phyloP scores from a whole-genome alignment of 2,888 invertebrate genomes.

The Panopea generosa region DNA sequence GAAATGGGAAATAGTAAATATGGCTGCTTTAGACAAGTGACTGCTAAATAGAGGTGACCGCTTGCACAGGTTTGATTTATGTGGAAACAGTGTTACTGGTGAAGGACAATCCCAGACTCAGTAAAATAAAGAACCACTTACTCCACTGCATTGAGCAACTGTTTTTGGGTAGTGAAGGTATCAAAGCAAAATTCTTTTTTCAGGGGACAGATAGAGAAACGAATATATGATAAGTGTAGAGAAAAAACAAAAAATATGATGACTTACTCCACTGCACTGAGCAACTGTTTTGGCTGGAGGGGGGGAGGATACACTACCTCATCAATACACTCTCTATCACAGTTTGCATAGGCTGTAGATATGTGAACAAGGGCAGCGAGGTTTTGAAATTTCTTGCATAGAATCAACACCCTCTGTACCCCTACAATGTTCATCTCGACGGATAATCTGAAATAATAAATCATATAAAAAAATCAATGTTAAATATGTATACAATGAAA shows the following conservation, averaged over 20 bases:
- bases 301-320: slow-evolving; percentile 90
- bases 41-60: no score
- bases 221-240: no score
- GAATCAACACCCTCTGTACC: slow-evolving; percentile 91
- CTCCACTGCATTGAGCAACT: no score
- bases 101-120: no score
- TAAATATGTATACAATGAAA: background rate
- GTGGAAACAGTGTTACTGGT: no score
- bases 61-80: no score
- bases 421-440: slow-evolving; percentile 96
- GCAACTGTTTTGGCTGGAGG: slow-evolving; percentile 85
- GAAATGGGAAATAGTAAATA: no score
- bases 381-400: slow-evolving; percentile 92
- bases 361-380: slow-evolving; percentile 90
- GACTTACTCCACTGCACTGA: slow-evolving; percentile 85
- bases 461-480: background rate
- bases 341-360: slow-evolving; percentile 95
- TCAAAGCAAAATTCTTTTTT: no score
- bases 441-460: slow-evolving; percentile 87
- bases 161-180: no score
- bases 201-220: no score
- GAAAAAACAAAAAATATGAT: background rate
- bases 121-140: no score
- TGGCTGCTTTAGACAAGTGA: no score
- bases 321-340: slow-evolving; percentile 89